Percentiles rank a stretch among this genome's conserved stretches.
Evolutionary conservation across 1,140 invertebrate species (phyloP).

Genomic region (Drosophila sproati): DNA sequence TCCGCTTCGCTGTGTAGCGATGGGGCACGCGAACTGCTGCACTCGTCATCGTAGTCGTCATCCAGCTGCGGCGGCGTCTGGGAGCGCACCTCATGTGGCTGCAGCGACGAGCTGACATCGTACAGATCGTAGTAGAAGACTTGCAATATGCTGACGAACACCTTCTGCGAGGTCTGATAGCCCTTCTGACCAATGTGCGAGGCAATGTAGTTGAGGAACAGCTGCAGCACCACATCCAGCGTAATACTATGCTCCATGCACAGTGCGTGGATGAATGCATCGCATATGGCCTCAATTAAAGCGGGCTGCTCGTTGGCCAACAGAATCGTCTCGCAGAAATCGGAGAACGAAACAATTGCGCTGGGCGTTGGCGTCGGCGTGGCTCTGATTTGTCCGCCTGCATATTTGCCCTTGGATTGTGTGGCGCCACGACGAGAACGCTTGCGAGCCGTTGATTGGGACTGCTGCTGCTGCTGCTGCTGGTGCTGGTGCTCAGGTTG

Average conservation of each 20-base stretch:
- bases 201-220: conserved; percentile 83
- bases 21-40: conserved; percentile 69
- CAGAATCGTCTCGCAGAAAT: conserved; percentile 80
- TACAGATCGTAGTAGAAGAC: conserved; percentile 79
- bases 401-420: conserved; percentile 27
- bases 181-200: conserved; percentile 81
- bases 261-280: conserved; percentile 79
- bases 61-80: conserved; percentile 72
- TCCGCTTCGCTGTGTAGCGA: conserved; percentile 78
- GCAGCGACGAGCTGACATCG: conserved; percentile 72
- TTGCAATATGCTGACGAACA: conserved; percentile 77
- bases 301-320: conserved; percentile 70
- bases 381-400: neutral
- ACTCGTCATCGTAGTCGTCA: conserved; percentile 76
- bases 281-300: conserved; percentile 80
- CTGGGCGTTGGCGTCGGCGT: conserved; percentile 43
- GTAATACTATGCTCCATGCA: conserved; percentile 76
- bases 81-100: conserved; percentile 62
- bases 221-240: conserved; percentile 70
- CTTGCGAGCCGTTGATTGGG: conserved; percentile 17
- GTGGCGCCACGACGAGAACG: conserved; percentile 30
- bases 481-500: conserved; percentile 21
- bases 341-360: conserved; percentile 75
- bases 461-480: conserved; percentile 2
- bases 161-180: conserved; percentile 82